A percentile compares a stretch with the other conserved stretches of the same genome.
phyloP scores from a whole-genome alignment of 1,140 invertebrate species.

The Drosophila insularis region DNA sequence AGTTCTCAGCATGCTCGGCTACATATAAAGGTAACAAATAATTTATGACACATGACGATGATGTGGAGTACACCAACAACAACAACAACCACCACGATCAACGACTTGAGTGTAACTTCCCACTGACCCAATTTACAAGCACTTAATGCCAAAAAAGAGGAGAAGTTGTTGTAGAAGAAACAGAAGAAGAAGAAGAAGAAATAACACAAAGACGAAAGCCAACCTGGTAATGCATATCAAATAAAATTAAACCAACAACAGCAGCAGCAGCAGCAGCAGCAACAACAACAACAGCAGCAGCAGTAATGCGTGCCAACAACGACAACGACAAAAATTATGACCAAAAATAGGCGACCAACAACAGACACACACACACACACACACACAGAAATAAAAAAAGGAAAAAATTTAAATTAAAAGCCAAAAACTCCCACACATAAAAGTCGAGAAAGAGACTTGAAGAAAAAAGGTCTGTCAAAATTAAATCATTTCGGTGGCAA shows the following conservation, averaged over 20 bases:
- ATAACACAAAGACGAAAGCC: slow-evolving; percentile 78
- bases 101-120: slow-evolving; percentile 78
- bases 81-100: slow-evolving; percentile 26
- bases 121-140: slow-evolving; percentile 82
- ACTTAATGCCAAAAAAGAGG: slow-evolving; percentile 79
- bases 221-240: slow-evolving; percentile 80
- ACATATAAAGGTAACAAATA: slow-evolving; percentile 53
- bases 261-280: slow-evolving; percentile 37
- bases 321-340: slow-evolving; percentile 56
- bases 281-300: slow-evolving; percentile 38
- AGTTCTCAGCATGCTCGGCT: slow-evolving; percentile 57
- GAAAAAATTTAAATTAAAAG: slow-evolving; percentile 76
- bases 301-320: slow-evolving; percentile 37
- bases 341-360: slow-evolving; percentile 63
- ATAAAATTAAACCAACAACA: slow-evolving; percentile 66
- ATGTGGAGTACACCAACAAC: slow-evolving; percentile 36
- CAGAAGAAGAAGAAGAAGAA: slow-evolving; percentile 45
- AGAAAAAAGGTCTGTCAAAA: slow-evolving; percentile 78
- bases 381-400: slow-evolving; percentile 26
- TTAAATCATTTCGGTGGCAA: slow-evolving; percentile 81
- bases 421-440: slow-evolving; percentile 81
- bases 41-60: slow-evolving; percentile 77
- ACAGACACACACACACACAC: background rate
- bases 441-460: slow-evolving; percentile 74
- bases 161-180: slow-evolving; percentile 59